phyloP scores from a whole-genome alignment of 2,113 vertebrate species.

The Tragelaphus buxtoni region DNA sequence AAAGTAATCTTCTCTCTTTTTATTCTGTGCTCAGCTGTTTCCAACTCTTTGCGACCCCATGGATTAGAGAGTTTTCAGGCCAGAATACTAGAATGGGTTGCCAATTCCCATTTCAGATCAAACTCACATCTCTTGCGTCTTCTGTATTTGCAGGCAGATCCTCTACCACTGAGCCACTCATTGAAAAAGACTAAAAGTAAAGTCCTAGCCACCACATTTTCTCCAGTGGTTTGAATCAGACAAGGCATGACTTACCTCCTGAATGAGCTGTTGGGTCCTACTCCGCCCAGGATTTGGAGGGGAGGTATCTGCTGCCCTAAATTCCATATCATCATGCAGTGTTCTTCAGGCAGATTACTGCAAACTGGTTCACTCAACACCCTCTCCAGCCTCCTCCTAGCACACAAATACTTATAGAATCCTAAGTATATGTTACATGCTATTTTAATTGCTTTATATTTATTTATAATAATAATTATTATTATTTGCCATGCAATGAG shows the following conservation, averaged over 20 bases:
- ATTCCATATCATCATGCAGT: background rate
- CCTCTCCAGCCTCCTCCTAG: background rate
- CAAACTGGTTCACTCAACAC: background rate
- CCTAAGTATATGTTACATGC: background rate
- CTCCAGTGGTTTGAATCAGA: background rate
- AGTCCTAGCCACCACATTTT: background rate
- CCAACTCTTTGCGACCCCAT: background rate
- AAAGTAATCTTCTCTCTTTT: background rate
- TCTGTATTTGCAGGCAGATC: background rate
- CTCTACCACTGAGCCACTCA: background rate
- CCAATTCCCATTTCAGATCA: background rate
- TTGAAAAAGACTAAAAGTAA: background rate
- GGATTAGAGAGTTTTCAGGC: background rate
- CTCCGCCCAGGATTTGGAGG: background rate
- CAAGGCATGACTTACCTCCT: background rate
- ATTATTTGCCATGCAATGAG: rapidly evolving
- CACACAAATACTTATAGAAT: background rate
- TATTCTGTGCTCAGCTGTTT: background rate
- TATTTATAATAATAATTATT: background rate
- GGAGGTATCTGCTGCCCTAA: background rate
- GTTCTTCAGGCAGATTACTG: background rate
- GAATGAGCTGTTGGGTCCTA: background rate
- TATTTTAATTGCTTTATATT: background rate
- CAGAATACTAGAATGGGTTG: background rate
- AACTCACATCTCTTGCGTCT: background rate